These are phyloP conservation scores for Eurytoma adleriae DNA, from an alignment of 2,888 invertebrate genomes.

Conservation along the genomic window DNA sequence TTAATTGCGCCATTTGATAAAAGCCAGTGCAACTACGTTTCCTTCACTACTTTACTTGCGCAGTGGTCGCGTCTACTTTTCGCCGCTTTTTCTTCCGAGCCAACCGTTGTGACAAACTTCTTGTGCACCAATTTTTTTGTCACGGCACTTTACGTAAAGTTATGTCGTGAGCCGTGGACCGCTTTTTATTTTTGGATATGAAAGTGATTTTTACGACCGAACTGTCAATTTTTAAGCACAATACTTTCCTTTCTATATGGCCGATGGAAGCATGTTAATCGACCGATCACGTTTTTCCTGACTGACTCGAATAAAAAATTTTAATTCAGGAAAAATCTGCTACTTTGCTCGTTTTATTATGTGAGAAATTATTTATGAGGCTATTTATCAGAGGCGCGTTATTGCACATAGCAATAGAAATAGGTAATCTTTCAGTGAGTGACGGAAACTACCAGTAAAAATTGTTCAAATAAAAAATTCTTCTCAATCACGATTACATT, in stretches of 20 bases:
- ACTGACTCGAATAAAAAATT: too few species aligned
- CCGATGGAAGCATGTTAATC: too few species aligned
- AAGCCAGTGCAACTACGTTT: constrained; percentile 52
- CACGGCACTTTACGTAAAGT: neutral
- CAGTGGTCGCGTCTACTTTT: constrained; percentile 4
- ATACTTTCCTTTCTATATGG: too few species aligned
- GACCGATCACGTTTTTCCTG: too few species aligned
- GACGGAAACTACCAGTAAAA: too few species aligned
- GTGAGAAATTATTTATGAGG: too few species aligned
- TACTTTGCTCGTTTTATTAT: too few species aligned
- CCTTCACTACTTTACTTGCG: constrained; percentile 9
- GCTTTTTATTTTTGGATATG: neutral
- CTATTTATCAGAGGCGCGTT: too few species aligned
- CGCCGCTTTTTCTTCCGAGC: constrained; percentile 1
- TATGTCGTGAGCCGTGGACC: neutral
- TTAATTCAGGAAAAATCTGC: too few species aligned
- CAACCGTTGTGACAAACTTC: neutral
- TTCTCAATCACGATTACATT: neutral
- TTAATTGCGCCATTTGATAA: constrained; percentile 67
- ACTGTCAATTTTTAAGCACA: neutral
- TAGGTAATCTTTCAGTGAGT: too few species aligned
- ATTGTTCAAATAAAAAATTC: neutral
- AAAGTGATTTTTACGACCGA: constrained; percentile 2
- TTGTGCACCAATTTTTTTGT: neutral
- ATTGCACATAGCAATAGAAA: too few species aligned